phyloP scores from a whole-genome alignment of 2,797 vertebrate species.

The Carduelis carduelis region DNA sequence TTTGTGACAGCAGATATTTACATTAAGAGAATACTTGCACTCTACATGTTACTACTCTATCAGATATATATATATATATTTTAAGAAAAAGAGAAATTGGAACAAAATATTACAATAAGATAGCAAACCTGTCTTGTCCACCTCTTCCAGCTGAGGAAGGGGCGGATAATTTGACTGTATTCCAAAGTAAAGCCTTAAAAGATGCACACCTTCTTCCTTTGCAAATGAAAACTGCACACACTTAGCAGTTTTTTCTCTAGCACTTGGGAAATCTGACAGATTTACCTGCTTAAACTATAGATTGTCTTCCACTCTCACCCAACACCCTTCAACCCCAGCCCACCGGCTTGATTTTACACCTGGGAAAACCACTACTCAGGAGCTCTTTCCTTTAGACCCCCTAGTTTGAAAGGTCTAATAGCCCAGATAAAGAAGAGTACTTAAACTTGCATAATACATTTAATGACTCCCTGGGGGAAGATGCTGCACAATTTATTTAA shows the following conservation, averaged over 20 bases:
- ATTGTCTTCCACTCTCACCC: background rate
- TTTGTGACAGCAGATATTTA: background rate
- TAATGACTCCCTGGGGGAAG: slow-evolving; percentile 48
- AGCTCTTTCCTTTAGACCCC: slow-evolving; percentile 44
- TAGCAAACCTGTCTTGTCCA: background rate
- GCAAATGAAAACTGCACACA: background rate
- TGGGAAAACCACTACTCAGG: slow-evolving; percentile 56
- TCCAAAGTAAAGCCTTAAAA: background rate
- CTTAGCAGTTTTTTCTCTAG: background rate
- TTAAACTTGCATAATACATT: slow-evolving; percentile 64
- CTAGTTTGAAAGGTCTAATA: slow-evolving; percentile 58
- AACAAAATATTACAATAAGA: background rate
- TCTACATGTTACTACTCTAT: background rate
- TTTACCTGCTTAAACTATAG: background rate
- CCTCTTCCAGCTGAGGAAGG: background rate
- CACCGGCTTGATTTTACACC: slow-evolving; percentile 9
- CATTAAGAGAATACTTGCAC: background rate
- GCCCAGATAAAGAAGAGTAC: slow-evolving; percentile 58
- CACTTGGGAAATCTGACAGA: background rate
- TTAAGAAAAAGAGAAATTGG: background rate
- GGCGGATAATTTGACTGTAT: background rate
- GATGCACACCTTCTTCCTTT: background rate
- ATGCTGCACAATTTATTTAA: slow-evolving; percentile 59
- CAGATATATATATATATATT: background rate
- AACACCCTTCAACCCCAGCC: background rate